These are phyloP conservation scores for Aleiodes sp. DNA, from an alignment of 1,140 invertebrate genomes.

Conservation along the genomic window DNA sequence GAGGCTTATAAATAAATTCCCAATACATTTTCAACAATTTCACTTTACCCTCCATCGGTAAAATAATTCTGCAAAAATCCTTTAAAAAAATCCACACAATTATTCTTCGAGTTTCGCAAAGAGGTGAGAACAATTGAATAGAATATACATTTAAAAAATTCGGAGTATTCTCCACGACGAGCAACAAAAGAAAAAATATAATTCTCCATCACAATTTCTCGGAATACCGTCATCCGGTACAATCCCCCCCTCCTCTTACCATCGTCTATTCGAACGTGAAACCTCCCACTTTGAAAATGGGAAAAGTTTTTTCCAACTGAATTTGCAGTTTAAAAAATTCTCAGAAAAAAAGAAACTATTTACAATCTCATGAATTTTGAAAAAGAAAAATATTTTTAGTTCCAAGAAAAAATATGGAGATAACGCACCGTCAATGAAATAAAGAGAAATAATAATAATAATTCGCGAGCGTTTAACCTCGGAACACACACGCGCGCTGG, in stretches of 20 bases:
- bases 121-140: no score
- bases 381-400: not conserved
- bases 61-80: no score
- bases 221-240: conserved; percentile 18
- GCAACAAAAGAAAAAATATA: not conserved
- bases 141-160: not conserved
- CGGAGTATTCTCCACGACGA: not conserved
- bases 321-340: no score
- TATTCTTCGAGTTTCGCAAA: no score
- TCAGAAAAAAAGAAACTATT: no score
- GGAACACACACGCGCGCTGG: not conserved
- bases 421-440: not conserved
- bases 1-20: no score
- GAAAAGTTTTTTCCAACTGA: no score
- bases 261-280: not conserved
- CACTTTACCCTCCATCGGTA: no score
- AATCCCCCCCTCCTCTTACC: conserved; percentile 12
- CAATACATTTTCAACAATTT: no score
- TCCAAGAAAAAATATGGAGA: not conserved
- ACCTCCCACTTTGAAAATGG: not conserved
- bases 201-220: conserved; percentile 5
- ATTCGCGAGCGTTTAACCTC: conserved; percentile 10
- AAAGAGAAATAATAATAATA: not conserved
- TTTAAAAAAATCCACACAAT: no score
- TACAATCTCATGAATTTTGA: no score